phyloP scores from a whole-genome alignment of 1,140 invertebrate species.

The Schlechtendalia chinensis region DNA sequence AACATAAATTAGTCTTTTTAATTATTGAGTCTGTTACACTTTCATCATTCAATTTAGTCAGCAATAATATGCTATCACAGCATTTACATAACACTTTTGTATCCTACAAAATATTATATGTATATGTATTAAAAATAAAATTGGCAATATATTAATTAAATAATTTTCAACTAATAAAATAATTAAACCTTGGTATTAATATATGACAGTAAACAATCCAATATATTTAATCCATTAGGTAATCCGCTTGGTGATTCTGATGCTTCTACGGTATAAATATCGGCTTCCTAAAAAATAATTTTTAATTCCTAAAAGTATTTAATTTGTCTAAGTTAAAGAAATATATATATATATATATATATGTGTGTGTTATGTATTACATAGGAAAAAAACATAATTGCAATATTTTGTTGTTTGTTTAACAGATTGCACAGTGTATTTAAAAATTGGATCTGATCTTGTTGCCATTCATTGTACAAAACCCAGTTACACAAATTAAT shows the following conservation, averaged over 20 bases:
- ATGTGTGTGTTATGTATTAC: too few relatives aligned
- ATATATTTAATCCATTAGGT: slow-evolving; percentile 16
- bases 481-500: slow-evolving; percentile 23
- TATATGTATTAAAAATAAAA: too few relatives aligned
- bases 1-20: slow-evolving; percentile 20
- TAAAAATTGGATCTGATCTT: slow-evolving; percentile 34
- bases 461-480: background rate
- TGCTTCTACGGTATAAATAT: background rate
- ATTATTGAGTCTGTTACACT: slow-evolving; percentile 14
- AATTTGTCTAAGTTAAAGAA: background rate
- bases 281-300: slow-evolving; percentile 28
- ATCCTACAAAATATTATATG: slow-evolving; percentile 11
- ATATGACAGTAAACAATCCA: slow-evolving; percentile 22
- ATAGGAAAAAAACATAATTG: slow-evolving; percentile 37
- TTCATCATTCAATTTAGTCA: slow-evolving; percentile 34
- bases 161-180: background rate
- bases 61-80: slow-evolving; percentile 20
- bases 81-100: slow-evolving; percentile 27
- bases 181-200: slow-evolving; percentile 26
- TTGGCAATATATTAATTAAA: background rate
- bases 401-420: slow-evolving; percentile 17
- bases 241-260: background rate
- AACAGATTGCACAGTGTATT: slow-evolving; percentile 13
- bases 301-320: background rate
- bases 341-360: too few relatives aligned